Evolutionary conservation across 2,113 vertebrate genomes (phyloP).

Genomic region (Phodopus roborovskii): DNA sequence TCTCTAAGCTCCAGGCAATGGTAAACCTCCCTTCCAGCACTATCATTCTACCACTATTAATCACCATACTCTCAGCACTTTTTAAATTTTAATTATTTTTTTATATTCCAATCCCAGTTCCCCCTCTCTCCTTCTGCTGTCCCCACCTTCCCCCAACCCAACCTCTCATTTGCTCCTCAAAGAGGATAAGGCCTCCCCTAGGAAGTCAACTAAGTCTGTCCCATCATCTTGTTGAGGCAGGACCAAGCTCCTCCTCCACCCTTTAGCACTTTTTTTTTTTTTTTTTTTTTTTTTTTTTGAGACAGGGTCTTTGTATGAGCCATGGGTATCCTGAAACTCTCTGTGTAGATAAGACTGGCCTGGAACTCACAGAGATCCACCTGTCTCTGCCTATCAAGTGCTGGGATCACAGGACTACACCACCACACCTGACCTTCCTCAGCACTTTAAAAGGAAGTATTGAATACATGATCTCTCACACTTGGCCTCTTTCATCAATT

Average conservation of each 20-base stretch:
- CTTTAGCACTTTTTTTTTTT: background rate
- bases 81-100: too few species aligned
- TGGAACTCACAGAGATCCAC: background rate
- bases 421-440: background rate
- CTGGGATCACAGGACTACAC: background rate
- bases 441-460: background rate
- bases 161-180: too few species aligned
- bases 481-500: background rate
- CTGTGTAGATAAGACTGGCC: background rate
- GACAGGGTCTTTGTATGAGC: background rate
- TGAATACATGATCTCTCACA: accelerated
- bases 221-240: too few species aligned
- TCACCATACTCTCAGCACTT: background rate
- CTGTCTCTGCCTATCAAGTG: background rate
- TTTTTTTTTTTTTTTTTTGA: background rate
- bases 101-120: too few species aligned
- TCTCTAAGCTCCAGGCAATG: background rate
- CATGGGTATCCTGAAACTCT: background rate
- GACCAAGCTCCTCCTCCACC: too few species aligned
- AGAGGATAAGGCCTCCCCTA: too few species aligned
- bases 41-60: background rate
- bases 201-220: too few species aligned
- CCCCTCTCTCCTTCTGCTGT: too few species aligned
- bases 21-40: background rate
- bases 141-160: too few species aligned